These are phyloP conservation scores for Netelia melanura DNA, from an alignment of 2,888 invertebrate species.

Conservation along the genomic window DNA sequence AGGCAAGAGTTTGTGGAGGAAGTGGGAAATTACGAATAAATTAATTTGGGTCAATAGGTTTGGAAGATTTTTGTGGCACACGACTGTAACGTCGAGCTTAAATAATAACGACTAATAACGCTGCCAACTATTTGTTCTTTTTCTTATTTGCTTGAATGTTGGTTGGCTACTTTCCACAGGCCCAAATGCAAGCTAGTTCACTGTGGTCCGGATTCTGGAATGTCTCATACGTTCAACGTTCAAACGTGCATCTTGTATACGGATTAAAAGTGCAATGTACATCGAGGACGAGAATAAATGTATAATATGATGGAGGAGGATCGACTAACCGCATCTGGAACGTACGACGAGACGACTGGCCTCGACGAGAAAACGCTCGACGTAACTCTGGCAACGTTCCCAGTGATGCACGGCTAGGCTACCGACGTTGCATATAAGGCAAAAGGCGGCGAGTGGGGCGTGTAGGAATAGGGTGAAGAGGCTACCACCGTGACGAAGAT, in stretches of 20 bases:
- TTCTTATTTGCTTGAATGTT: neutral
- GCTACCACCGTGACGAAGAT: conserved; percentile 94
- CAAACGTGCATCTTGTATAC: neutral
- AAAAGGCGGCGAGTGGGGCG: conserved; percentile 96
- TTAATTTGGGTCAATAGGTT: neutral
- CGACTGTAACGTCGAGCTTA: neutral
- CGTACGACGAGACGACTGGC: conserved; percentile 93
- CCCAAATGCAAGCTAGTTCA: conserved; percentile 35
- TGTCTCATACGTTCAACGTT: conserved; percentile 24
- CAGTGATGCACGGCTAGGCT: conserved; percentile 94
- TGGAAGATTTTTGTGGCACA: neutral
- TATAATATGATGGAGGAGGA: conserved; percentile 31
- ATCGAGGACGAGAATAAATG: conserved; percentile 14
- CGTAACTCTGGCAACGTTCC: conserved; percentile 95
- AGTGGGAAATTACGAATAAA: no score
- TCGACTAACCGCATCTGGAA: conserved; percentile 91
- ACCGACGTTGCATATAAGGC: conserved; percentile 95
- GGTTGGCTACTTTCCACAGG: conserved; percentile 56
- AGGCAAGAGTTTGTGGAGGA: no score
- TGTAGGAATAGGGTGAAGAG: conserved; percentile 98
- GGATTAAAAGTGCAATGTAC: neutral
- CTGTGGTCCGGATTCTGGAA: conserved; percentile 43
- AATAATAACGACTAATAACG: conserved; percentile 12
- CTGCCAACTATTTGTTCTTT: conserved; percentile 10
- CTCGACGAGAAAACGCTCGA: conserved; percentile 96